Base-by-base conservation (phyloP, 2,888 invertebrate species). In the Scaptomyza caliginosa region DNA sequence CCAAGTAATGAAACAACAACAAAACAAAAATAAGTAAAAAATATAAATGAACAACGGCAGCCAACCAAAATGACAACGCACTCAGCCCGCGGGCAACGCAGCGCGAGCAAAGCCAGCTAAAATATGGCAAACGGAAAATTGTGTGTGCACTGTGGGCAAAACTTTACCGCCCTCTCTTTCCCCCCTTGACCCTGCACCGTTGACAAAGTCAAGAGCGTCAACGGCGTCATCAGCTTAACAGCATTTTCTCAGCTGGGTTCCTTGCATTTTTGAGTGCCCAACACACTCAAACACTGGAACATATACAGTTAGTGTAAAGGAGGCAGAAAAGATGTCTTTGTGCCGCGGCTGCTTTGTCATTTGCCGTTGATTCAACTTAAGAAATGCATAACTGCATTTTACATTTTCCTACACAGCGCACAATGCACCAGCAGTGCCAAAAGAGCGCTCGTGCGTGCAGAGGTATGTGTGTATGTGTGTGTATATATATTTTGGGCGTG, bases 371-470 rank as follows among this genome's bases (percentile, higher is more conserved):
- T 82, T 85, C 74, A 79, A 74, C 79, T 82, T 74, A 82, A 72
- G 81, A 82, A 81, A 81, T 81, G 83, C 81, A 79, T 79, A 82
- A 76, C 80, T 78, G 85, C 76, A 81, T 85, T 80, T 78, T 73
- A 56, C 69, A 77, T 81, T 72, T 77, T 65, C 42, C 63, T 8
- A 62, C 58, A 48, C 52, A 43, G 59, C 50, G 45, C 75, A 75
- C 73, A 74, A 70, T 73, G 64, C 67, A 52, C 67, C 71, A 65
- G 49, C 51, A 60, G 43, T 39, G 49, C 51, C 68, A 54, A 60
- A 55, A 55, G 55, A 62, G 50, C 67, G 63, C 59, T 66, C 74
- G 67, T 65, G 64, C 67, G 39, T 59, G 43, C 55, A 19, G 6
- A 43, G 62, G 32, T 58, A 49, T 49, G 52, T 48, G 28, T 30